These are phyloP conservation scores for Caiman crocodilus DNA, from an alignment of 2,797 vertebrate genomes.

Conservation along the genomic window DNA sequence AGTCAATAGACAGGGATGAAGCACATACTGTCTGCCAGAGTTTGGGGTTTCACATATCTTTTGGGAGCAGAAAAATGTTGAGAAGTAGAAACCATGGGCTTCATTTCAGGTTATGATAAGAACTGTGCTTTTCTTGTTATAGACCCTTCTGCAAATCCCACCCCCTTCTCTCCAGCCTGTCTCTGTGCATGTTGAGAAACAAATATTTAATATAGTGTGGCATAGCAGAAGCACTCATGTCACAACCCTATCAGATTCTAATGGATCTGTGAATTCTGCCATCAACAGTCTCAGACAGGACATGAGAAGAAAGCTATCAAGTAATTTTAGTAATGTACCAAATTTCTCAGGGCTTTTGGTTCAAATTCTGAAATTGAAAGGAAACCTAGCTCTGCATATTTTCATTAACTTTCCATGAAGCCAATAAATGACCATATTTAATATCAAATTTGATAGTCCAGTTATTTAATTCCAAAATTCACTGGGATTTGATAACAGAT, in stretches of 20 bases:
- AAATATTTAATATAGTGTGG: background rate
- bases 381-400: background rate
- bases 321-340: background rate
- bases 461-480: too few relatives aligned
- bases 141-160: background rate
- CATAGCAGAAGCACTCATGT: too few relatives aligned
- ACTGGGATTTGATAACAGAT: too few relatives aligned
- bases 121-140: background rate
- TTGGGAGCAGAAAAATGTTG: background rate
- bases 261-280: too few relatives aligned
- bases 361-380: background rate
- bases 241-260: too few relatives aligned
- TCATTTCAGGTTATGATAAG: fast-evolving
- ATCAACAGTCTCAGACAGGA: too few relatives aligned
- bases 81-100: background rate
- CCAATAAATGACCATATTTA: background rate
- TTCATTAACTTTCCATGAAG: background rate
- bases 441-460: background rate
- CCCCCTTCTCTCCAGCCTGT: background rate
- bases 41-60: background rate
- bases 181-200: background rate
- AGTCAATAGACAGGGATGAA: background rate
- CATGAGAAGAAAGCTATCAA: background rate
- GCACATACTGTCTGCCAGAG: background rate
- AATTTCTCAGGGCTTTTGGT: background rate